Evolutionary conservation across 1,140 invertebrate species (phyloP).

Genomic region (Stegodyphus mimosarum): DNA sequence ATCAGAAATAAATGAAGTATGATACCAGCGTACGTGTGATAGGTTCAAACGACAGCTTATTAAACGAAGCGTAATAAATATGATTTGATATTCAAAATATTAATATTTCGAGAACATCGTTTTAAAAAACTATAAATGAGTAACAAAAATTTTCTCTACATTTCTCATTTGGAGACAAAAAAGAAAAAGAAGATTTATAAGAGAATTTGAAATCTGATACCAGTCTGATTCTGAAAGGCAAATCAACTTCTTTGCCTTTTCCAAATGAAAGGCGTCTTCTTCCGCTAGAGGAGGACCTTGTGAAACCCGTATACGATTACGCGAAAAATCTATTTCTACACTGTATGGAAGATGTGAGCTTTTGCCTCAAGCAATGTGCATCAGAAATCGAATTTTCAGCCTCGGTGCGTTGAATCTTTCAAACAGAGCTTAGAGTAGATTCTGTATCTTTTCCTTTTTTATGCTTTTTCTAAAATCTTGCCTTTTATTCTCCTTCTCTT

Average conservation of each 20-base stretch:
- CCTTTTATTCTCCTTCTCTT: not conserved
- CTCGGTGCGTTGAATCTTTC: too few relatives aligned
- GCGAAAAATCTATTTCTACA: constrained; percentile 10
- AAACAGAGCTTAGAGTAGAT: too few relatives aligned
- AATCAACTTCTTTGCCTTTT: constrained; percentile 19
- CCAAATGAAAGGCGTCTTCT: not conserved
- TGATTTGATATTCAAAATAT: too few relatives aligned
- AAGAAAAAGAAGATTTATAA: too few relatives aligned
- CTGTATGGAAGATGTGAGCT: not conserved
- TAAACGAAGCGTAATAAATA: too few relatives aligned
- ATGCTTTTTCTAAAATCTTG: not conserved
- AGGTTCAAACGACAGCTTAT: too few relatives aligned
- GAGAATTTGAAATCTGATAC: not conserved
- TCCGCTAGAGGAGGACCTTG: not conserved
- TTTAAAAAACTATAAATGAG: too few relatives aligned
- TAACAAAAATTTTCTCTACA: too few relatives aligned
- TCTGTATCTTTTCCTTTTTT: not conserved
- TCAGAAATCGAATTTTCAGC: constrained; percentile 39
- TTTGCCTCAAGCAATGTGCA: not conserved
- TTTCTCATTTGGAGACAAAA: too few relatives aligned
- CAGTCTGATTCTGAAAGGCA: not conserved
- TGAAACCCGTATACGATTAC: constrained; percentile 11
- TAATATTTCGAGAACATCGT: too few relatives aligned
- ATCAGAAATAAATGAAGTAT: too few relatives aligned
- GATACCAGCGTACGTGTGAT: too few relatives aligned